These are phyloP conservation scores for Adelognathus sp. DNA, from an alignment of 2,888 invertebrate genomes.

Conservation along the genomic window DNA sequence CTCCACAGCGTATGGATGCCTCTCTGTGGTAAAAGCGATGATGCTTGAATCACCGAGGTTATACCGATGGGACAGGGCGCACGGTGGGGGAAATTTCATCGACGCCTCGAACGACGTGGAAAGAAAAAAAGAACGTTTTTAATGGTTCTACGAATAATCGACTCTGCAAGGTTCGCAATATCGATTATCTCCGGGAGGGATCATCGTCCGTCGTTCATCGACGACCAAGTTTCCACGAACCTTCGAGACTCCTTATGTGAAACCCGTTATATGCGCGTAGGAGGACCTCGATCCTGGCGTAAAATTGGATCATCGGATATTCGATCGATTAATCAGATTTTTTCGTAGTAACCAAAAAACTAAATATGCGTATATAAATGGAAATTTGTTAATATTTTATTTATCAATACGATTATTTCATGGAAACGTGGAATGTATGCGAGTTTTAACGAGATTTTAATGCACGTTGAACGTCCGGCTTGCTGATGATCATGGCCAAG, in stretches of 20 bases:
- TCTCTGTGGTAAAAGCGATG: not conserved
- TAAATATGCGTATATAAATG: not conserved
- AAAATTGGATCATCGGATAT: slow-evolving; percentile 38
- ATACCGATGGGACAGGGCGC: not conserved
- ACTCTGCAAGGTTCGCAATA: slow-evolving; percentile 19
- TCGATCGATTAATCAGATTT: not conserved
- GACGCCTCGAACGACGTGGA: slow-evolving; percentile 23
- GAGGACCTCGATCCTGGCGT: slow-evolving; percentile 5
- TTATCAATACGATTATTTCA: slow-evolving; percentile 2
- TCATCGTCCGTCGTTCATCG: slow-evolving; percentile 12
- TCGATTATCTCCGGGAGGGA: slow-evolving; percentile 30
- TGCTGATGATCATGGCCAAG: slow-evolving; percentile 14
- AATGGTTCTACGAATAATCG: slow-evolving; percentile 42
- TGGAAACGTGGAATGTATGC: not conserved
- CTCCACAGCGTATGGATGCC: not conserved
- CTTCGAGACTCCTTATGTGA: not conserved
- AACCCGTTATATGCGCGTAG: slow-evolving; percentile 31
- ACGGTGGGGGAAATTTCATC: not conserved
- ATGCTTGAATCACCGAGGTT: slow-evolving; percentile 22
- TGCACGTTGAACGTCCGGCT: slow-evolving; percentile 31
- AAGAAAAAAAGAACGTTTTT: too few species aligned
- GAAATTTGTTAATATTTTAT: not conserved
- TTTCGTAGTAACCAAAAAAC: not conserved
- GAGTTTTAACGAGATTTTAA: slow-evolving; percentile 41
- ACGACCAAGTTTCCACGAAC: slow-evolving; percentile 28